Percentiles rank a stretch among this genome's conserved stretches.
These are phyloP conservation scores for Augochlorella aurata DNA, from an alignment of 2,888 invertebrate species.

Conservation along the genomic window DNA sequence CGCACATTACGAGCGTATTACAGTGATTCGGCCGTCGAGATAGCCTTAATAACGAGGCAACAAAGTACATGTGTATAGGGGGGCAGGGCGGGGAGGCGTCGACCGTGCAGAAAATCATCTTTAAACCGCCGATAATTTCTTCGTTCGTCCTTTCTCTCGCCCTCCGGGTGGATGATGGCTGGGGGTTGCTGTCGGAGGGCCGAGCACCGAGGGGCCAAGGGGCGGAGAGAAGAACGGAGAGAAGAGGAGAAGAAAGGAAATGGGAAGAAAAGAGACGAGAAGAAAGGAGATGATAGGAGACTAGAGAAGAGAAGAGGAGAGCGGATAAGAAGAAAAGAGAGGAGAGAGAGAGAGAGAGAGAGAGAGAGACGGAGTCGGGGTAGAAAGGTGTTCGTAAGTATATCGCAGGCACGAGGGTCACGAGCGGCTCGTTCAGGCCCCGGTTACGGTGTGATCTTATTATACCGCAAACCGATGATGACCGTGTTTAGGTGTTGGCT, in stretches of 20 bases:
- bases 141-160: slow-evolving; percentile 38
- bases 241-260: too few species aligned
- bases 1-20: slow-evolving; percentile 68
- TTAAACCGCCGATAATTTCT: slow-evolving; percentile 68
- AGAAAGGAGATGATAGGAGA: too few species aligned
- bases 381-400: slow-evolving; percentile 53
- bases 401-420: slow-evolving; percentile 66
- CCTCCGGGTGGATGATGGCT: neutral
- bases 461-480: slow-evolving; percentile 77
- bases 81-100: slow-evolving; percentile 59
- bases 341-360: too few species aligned
- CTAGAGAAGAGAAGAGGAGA: too few species aligned
- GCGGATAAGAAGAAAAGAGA: too few species aligned
- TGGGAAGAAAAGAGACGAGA: too few species aligned
- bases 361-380: neutral
- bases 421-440: slow-evolving; percentile 61
- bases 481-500: slow-evolving; percentile 80
- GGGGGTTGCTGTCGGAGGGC: neutral
- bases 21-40: slow-evolving; percentile 57
- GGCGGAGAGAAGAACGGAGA: neutral
- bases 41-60: slow-evolving; percentile 64
- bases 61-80: slow-evolving; percentile 65
- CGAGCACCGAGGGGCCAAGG: too few species aligned
- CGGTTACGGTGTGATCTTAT: slow-evolving; percentile 74
- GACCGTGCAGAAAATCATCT: slow-evolving; percentile 67